A percentile compares a stretch with the other conserved stretches of the same genome.
Evolutionary conservation across 2,888 invertebrate species (phyloP).

Genomic region (Ennomos quercinarius): DNA sequence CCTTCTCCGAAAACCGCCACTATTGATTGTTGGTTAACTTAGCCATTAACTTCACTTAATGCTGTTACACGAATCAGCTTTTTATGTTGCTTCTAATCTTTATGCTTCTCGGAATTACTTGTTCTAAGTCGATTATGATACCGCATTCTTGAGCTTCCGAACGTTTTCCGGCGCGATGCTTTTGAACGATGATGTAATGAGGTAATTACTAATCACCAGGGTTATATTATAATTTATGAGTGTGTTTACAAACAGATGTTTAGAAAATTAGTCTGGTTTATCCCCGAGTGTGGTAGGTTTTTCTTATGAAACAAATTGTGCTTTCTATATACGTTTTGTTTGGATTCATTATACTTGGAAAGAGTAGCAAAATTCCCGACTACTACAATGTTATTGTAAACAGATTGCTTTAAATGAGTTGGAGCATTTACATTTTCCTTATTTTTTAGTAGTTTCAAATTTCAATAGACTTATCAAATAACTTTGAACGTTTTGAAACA

Average conservation of each 20-base stretch:
- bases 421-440: conserved; percentile 2
- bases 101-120: conserved; percentile 59
- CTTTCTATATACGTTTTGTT: not conserved
- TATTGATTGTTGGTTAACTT: conserved; percentile 57
- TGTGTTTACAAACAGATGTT: conserved; percentile 3
- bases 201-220: too few relatives aligned
- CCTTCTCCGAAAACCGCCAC: conserved; percentile 58
- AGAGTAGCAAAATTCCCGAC: conserved; percentile 1
- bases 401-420: not conserved
- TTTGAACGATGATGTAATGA: too few relatives aligned
- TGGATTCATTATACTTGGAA: conserved; percentile 1
- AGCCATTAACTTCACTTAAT: conserved; percentile 40
- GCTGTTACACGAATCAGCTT: conserved; percentile 47
- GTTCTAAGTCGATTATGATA: conserved; percentile 56
- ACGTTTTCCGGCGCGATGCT: conserved; percentile 38
- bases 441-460: not conserved
- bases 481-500: too few relatives aligned
- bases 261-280: too few relatives aligned
- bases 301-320: not conserved
- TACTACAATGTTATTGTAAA: not conserved
- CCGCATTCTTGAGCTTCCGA: conserved; percentile 48
- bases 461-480: too few relatives aligned
- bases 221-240: conserved; percentile 1
- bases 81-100: conserved; percentile 55
- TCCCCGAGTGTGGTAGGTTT: too few relatives aligned